Conservation (phyloP, 2,888 invertebrate genomes). For the Falcaria lacertinaria region DNA sequence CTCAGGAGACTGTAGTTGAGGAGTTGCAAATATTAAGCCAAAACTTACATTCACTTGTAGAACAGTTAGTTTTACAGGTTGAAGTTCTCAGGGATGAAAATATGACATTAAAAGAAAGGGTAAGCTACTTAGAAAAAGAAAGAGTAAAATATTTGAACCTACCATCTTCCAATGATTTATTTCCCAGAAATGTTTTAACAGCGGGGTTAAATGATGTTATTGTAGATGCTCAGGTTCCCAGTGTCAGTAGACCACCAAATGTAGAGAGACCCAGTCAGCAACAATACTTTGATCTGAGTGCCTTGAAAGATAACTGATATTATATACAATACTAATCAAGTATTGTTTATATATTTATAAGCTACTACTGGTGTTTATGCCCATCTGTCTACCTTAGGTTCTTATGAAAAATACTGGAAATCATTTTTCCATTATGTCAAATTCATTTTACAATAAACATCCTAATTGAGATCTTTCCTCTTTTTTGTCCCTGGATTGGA, state of each 20-base stretch:
- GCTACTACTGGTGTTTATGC: no score
- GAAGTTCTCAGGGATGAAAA: conserved; percentile 84
- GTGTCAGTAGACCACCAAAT: conserved; percentile 25
- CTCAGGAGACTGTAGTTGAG: conserved; percentile 81
- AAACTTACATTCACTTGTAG: conserved; percentile 76
- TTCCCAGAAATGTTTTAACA: conserved; percentile 34
- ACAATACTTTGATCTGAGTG: conserved; percentile 58
- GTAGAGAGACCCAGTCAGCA: conserved; percentile 31
- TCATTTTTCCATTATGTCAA: no score
- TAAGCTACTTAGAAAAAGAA: conserved; percentile 78
- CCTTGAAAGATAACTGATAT: conserved; percentile 43
- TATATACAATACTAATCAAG: conserved; percentile 2
- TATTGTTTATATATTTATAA: neutral
- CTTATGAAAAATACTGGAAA: no score
- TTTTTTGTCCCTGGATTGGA: no score
- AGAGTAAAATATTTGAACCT: conserved; percentile 64
- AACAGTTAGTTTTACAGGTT: conserved; percentile 81
- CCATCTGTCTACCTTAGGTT: no score
- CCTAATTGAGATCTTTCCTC: no score
- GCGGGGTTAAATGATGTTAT: conserved; percentile 22
- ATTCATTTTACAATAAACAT: no score
- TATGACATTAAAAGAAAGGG: conserved; percentile 76
- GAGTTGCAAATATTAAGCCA: conserved; percentile 83
- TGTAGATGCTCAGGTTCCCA: conserved; percentile 23
- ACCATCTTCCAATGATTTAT: conserved; percentile 39